Evolutionary conservation across 2,113 vertebrate genomes (phyloP).

Genomic region (Balaeniceps rex): DNA sequence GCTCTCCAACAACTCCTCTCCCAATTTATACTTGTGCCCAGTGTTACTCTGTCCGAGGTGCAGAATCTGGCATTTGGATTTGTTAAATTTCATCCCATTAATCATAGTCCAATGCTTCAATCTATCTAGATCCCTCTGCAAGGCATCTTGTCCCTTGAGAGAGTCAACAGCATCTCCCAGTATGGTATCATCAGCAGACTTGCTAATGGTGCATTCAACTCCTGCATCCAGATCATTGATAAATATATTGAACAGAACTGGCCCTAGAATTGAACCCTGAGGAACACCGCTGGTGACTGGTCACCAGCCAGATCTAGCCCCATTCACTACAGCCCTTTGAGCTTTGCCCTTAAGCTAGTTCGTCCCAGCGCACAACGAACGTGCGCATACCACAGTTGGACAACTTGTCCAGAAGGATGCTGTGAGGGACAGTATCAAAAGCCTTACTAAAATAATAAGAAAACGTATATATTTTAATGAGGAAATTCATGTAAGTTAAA

Average conservation of each 20-base stretch:
- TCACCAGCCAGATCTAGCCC: not conserved
- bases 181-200: not conserved
- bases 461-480: not conserved
- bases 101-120: not conserved
- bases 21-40: no score
- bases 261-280: not conserved
- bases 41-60: not conserved
- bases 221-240: rapidly evolving
- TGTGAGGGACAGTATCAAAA: no score
- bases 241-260: no score
- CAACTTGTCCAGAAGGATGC: no score
- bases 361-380: not conserved
- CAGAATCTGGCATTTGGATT: not conserved
- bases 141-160: not conserved
- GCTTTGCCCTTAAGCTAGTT: not conserved
- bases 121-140: not conserved
- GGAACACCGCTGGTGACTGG: not conserved
- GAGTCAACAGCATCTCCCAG: not conserved
- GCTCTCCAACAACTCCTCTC: no score
- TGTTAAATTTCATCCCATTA: not conserved
- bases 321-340: not conserved
- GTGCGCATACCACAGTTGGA: rapidly evolving
- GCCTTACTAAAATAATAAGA: not conserved
- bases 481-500: not conserved
- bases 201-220: not conserved